These are phyloP conservation scores for Cepaea nemoralis DNA, from an alignment of 1,140 invertebrate genomes.

Conservation along the genomic window DNA sequence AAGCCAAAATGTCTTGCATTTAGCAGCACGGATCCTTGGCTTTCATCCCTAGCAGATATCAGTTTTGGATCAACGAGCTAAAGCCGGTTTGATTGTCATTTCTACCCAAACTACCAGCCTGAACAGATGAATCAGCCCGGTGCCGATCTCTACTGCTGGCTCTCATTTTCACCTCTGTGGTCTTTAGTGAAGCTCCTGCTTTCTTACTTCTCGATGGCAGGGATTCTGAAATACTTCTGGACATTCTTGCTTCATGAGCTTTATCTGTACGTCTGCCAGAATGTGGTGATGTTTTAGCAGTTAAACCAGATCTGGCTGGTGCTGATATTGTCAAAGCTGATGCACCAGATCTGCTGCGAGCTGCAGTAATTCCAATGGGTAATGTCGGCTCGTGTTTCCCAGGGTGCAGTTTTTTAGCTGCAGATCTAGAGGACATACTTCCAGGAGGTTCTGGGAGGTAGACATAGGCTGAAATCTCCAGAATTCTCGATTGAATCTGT, in stretches of 20 bases:
- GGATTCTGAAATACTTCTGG: background rate
- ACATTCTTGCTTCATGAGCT: background rate
- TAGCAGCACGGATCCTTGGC: background rate
- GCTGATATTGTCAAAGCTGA: background rate
- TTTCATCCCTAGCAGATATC: background rate
- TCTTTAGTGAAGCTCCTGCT: background rate
- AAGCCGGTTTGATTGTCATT: background rate
- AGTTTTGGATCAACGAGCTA: background rate
- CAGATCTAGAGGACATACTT: background rate
- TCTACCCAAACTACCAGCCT: background rate
- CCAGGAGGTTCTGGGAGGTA: background rate
- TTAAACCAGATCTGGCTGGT: background rate
- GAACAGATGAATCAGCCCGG: background rate
- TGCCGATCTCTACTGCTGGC: background rate
- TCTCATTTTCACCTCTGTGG: background rate
- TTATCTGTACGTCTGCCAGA: background rate
- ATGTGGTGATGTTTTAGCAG: background rate
- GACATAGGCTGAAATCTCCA: slow-evolving; percentile 44
- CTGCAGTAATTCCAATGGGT: background rate
- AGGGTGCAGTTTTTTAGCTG: too few species aligned
- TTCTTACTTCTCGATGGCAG: background rate
- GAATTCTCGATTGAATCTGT: slow-evolving; percentile 46
- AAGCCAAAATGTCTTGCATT: background rate
- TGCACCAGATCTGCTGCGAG: background rate
- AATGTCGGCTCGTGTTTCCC: too few species aligned